Conservation (phyloP, 2,888 invertebrate species). For the Esperia sulphurella region DNA sequence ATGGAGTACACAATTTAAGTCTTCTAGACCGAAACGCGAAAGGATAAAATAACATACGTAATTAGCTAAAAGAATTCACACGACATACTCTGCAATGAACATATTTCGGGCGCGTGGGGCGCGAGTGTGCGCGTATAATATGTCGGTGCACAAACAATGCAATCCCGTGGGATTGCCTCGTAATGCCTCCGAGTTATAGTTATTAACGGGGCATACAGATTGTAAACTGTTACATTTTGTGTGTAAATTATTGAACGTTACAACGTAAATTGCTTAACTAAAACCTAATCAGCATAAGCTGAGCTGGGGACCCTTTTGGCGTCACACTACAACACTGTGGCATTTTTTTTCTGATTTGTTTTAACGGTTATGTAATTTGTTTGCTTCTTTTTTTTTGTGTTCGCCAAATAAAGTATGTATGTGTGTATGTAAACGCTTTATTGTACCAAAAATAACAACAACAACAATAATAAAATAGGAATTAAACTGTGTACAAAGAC, state of each 20-base stretch:
- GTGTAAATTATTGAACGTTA: neutral
- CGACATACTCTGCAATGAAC: slow-evolving; percentile 16
- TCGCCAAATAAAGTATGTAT: too few species aligned
- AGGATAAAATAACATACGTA: slow-evolving; percentile 14
- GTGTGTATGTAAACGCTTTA: too few species aligned
- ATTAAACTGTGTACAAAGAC: too few species aligned
- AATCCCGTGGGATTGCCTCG: slow-evolving; percentile 31
- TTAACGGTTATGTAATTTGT: too few species aligned
- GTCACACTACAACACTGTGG: too few species aligned
- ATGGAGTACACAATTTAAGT: neutral
- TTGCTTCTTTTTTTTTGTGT: too few species aligned
- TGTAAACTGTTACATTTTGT: neutral
- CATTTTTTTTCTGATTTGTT: too few species aligned
- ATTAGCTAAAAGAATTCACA: slow-evolving; percentile 16
- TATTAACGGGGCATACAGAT: slow-evolving; percentile 24
- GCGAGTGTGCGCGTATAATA: neutral
- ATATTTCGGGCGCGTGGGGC: slow-evolving; percentile 12
- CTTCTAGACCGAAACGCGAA: neutral
- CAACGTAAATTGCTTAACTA: neutral
- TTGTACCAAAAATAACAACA: too few species aligned
- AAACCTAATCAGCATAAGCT: too few species aligned
- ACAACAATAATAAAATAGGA: too few species aligned
- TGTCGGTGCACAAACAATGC: slow-evolving; percentile 28
- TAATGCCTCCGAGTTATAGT: slow-evolving; percentile 28
- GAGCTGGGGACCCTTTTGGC: too few species aligned